phyloP scores from a whole-genome alignment of 2,888 invertebrate genomes.

The Drosophila vallismaia region DNA sequence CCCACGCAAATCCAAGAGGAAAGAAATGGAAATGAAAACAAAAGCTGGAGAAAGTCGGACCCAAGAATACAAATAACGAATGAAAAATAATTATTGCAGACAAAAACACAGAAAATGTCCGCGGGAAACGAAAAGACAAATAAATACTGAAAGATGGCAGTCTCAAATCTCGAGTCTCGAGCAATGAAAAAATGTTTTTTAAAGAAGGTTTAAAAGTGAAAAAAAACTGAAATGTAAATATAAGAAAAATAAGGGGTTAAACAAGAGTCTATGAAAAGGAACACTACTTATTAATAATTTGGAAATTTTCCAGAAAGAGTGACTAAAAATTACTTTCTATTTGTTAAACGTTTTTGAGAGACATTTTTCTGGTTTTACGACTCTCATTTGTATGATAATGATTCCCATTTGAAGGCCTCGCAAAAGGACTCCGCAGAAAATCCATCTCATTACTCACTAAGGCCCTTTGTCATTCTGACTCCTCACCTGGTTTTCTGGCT shows the following conservation, averaged over 20 bases:
- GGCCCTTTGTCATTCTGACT: slow-evolving; percentile 5
- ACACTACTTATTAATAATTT: no score
- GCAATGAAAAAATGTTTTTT: background rate
- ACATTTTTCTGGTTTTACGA: background rate
- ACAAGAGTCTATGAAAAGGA: no score
- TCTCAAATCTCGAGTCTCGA: no score
- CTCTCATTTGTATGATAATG: slow-evolving; percentile 41
- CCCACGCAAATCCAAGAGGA: slow-evolving; percentile 13
- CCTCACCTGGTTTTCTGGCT: slow-evolving; percentile 4
- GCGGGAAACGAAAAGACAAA: slow-evolving; percentile 10
- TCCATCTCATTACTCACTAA: slow-evolving; percentile 22
- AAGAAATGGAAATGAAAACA: slow-evolving; percentile 24
- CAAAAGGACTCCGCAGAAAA: slow-evolving; percentile 12
- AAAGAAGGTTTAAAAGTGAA: background rate
- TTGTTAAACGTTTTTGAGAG: background rate
- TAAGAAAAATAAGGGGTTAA: background rate
- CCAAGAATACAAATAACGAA: slow-evolving; percentile 21
- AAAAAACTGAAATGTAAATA: no score
- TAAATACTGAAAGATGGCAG: slow-evolving; percentile 1
- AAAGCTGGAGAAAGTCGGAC: slow-evolving; percentile 28
- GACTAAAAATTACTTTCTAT: background rate
- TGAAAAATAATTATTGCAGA: slow-evolving; percentile 40
- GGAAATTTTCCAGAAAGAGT: background rate
- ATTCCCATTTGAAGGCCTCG: slow-evolving; percentile 30
- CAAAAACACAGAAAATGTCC: slow-evolving; percentile 18